Evolutionary conservation across 2,113 vertebrate species (phyloP).

Genomic region (Polyodon spathula): DNA sequence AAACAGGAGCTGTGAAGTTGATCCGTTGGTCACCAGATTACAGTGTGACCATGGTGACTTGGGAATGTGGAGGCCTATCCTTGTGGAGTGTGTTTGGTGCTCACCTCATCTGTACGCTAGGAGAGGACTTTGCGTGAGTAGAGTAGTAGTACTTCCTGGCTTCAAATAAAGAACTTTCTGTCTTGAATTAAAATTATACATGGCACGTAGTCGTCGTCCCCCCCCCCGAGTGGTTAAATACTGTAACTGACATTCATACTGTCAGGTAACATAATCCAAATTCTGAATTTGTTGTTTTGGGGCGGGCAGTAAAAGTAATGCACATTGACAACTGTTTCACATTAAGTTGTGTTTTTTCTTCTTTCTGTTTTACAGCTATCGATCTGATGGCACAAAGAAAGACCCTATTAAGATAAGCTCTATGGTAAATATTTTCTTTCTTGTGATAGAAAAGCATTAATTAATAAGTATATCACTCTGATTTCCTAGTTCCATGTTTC

Average conservation of each 20-base stretch:
- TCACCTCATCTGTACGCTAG: conserved; percentile 93
- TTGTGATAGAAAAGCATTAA: too few species aligned
- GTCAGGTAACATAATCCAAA: too few species aligned
- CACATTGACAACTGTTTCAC: neutral
- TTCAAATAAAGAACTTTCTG: neutral
- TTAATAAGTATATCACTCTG: neutral
- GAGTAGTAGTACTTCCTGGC: neutral
- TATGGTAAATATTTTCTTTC: conserved; percentile 66
- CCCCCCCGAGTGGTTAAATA: too few species aligned
- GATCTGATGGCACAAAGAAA: conserved; percentile 90
- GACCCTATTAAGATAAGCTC: conserved; percentile 90
- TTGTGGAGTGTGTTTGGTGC: conserved; percentile 97
- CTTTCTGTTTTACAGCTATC: conserved; percentile 63
- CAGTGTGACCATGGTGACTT: conserved; percentile 89
- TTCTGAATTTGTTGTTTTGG: too few species aligned
- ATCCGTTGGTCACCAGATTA: conserved; percentile 94
- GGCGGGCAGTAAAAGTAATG: neutral
- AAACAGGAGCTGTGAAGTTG: conserved; percentile 88
- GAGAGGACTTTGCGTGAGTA: conserved; percentile 93
- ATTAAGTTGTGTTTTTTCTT: neutral
- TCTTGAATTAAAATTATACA: too few species aligned
- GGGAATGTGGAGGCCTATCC: conserved; percentile 88
- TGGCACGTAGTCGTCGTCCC: too few species aligned
- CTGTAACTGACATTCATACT: too few species aligned
- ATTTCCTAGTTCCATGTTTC: neutral